Base-by-base conservation (phyloP, 2,113 vertebrate genomes). In the Eretmochelys imbricata region DNA sequence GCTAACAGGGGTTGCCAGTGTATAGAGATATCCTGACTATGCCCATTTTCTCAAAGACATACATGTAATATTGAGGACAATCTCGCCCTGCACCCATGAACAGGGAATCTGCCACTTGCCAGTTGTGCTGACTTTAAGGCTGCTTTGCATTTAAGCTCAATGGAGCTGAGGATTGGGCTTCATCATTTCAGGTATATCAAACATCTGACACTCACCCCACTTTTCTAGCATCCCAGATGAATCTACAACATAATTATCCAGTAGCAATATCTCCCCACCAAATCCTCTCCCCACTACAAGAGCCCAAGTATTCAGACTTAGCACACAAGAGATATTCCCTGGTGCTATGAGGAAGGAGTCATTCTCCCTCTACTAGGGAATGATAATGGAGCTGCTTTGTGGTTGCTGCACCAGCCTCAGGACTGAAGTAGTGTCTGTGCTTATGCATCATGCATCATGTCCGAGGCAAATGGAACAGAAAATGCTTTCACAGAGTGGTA, bases 301-400 rank as follows among this genome's bases (percentile, higher is more conserved):
- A 31, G 31, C 14, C 8, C 12, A 69, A n/a, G 57, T 22, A 2
- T 55, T 1, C 5, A 76, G 75, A 38, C 2, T 95, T 31, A 5
- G 62, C 54, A 59, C 10, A 11, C 0, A 19, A 10, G 2, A 42
- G 48, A 54, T 51, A 5, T 2, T 2, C 19, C 10, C 53, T 59
- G 12, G 57, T 29, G 9, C 46, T 0, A 1, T 0, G 0, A 24
- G 31, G 4, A 89, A 80, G 3, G 81, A 93, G 1, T 2, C 2
- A 57, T 85, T 89, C 46, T 9, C 89, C 35, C 29, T n/a, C 29
- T 24, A n/a, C 31, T 69, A 19, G 29, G 31, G 35, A n/a, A 19
- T 1, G 6, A n/a, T 69, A 69, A 17, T 69, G 29, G 35, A 69
- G 14, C 29, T 69, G 2, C 10, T 54, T 9, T 20, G 3, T 89